Evolutionary conservation across 1,140 invertebrate species (phyloP), one percentile per base, ranked within the genome.

Genomic region (Aphaenogaster rudis): DNA sequence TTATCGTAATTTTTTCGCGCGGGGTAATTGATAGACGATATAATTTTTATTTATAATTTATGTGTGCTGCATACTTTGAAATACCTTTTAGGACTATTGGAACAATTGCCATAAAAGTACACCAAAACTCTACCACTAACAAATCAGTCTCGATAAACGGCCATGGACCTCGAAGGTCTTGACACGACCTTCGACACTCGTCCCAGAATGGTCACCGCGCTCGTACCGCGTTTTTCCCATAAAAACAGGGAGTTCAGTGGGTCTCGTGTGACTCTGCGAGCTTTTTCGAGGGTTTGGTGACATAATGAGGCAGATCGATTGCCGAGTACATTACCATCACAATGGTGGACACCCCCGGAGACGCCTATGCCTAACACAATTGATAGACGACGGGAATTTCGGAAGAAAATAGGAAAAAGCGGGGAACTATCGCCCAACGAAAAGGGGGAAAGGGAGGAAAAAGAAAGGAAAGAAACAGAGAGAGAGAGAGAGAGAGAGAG

Each of bases 251-350:
- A 57, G 45, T 86, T 88, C 77, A 66, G 67, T 61, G 67, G 69
- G 88, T 92, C 88, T 93, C 91, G 91, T 93, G 92, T 90, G 92
- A 94, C 93, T 91, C 88, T 36, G 57, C 61, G 76, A 67, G 90
- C 87, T 93, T 93, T 69, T 88, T 78, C 91, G 87, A 84, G 88
- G 88, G 87, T 93, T 93, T 87, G 81, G 88, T 88, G 92, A 93
- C 92, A 92, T 95, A 95, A 95, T 94, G 94, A 95, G 93, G 88
- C 92, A 84, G 93, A 95, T 95, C 94, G 93, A 95, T 95, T 93
- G 93, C 92, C 88, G 78, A 66, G 33, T 78, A 76, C 42, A 95
- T 95, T 95, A 94, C 72, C 95, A 95, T 95, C 33, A 95, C 93
- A 95, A 95, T 95, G 71, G 78, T 64, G 69, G 78, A 91, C 91